Evolutionary conservation across 1,140 invertebrate genomes (phyloP).

Genomic region (Cyclina sinensis): DNA sequence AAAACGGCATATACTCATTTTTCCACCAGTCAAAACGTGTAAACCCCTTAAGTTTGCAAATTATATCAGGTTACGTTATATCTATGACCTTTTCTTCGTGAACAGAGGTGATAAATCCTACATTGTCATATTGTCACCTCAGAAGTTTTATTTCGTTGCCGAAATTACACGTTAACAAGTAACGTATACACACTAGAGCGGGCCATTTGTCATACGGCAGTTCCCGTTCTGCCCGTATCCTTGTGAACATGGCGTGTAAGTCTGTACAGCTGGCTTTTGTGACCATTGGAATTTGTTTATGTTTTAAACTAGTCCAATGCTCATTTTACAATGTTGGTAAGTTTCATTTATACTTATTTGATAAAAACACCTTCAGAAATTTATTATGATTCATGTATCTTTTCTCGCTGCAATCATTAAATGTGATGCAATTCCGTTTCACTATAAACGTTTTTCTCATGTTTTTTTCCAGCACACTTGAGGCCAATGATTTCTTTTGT

Average conservation of each 20-base stretch:
- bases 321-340: constrained; percentile 53
- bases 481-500: too few relatives aligned
- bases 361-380: too few relatives aligned
- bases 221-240: background rate
- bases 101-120: background rate
- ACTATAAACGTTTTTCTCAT: too few relatives aligned
- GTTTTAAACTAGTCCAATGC: constrained; percentile 40
- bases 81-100: too few relatives aligned
- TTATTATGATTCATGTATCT: too few relatives aligned
- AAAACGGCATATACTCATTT: too few relatives aligned
- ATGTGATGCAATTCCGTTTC: too few relatives aligned
- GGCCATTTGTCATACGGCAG: background rate
- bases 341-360: background rate
- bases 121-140: constrained; percentile 12
- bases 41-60: too few relatives aligned
- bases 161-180: background rate
- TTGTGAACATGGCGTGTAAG: background rate
- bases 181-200: background rate
- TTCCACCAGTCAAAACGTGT: too few relatives aligned
- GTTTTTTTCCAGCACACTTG: too few relatives aligned
- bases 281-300: constrained; percentile 52
- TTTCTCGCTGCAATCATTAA: too few relatives aligned
- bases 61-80: too few relatives aligned
- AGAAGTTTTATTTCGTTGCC: background rate
- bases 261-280: background rate